Evolutionary conservation across 2,797 vertebrate species (phyloP), one percentile per base, ranked within the genome.

Genomic region (Pogoniulus pusillus): DNA sequence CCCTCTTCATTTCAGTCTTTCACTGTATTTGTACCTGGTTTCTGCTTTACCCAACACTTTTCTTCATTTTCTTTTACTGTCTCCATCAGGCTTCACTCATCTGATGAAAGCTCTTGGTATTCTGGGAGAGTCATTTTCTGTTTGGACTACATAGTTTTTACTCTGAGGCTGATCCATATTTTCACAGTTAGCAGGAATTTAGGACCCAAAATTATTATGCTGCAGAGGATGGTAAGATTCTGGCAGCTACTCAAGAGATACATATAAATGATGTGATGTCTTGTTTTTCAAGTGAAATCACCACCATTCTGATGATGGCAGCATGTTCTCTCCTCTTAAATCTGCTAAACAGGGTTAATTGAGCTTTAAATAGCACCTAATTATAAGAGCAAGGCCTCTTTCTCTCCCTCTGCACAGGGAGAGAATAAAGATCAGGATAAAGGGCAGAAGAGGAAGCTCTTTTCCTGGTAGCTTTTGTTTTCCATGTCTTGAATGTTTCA

Each of bases 141-240:
- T 95, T 95, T 98, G 92, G 98, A 98, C 95, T 98, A 98, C 87
- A 98, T 98, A 49, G 97, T 98, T 89, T 98, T 98, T 91, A 98
- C 97, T 34, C 96, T 98, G 51, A 95, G 98, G 87, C 92, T 98
- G 77, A 97, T 98, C 92, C 98, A 98, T 93, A 98, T 98, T 90
- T 98, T 98, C 93, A 98, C 98, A 4, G 98, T 98, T 30, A 98
- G 98, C 96, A 97, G 97, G 69, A 98, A 98, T 54, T 93, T 98
- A 58, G 98, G 98, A 87, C 98, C 98, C 83, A 98, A 98, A 97
- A 98, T 98, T 70, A 98, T 98, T 69, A 98, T 98, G 98, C 77
- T 98, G 84, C 98, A 98, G 94, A 96, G 97, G 69, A 98, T 98
- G 98, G 98, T 98, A 93, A 98, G 97, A 47, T 34, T 93, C 58